Evolutionary conservation across 2,888 invertebrate species (phyloP), one percentile per base, ranked within the genome.

Genomic region (Apamea epomidion): DNA sequence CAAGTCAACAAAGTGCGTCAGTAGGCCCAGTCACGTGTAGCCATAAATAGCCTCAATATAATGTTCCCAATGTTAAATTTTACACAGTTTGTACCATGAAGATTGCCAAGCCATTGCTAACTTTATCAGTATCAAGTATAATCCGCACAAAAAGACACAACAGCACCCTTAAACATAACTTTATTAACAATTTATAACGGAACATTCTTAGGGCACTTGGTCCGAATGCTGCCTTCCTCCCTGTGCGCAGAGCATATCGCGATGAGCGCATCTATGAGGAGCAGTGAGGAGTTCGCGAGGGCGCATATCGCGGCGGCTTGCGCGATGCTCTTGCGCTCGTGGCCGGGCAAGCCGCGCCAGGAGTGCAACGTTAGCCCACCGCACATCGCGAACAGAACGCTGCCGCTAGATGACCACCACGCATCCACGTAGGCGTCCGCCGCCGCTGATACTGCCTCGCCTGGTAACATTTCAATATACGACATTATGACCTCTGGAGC

Each of bases 351-450:
- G 69, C 93, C 93, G 18, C 91, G 92, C 97, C 97, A 97, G n/a
- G 89, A 83, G 72, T 90, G 90, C 51, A 96, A 85, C 0, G 95
- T 95, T n/a, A 95, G 87, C 1, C 91, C 93, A 2, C 95, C 97
- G 81, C 95, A 94, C 0, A 93, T 91, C 0, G 92, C 96, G 89
- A 93, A 96, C 42, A 96, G 85, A 16, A 89, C 87, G 12, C 93
- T 93, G n/a, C 96, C 97, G 12, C 90, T 87, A 4, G 94, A 94
- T 0, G 96, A 95, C 97, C 96, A 97, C 96, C 96, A 96, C 75
- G 95, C 95, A 88, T 95, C 96, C n/a, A 97, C 91, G 90, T 96
- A 96, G 65, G 95, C 93, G 88, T 97, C 97, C 73, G 96, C 94
- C 79, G 95, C 93, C 84, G 95, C 95, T 69, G 96, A 96, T 77